Percentiles rank a stretch among this genome's conserved stretches.
Evolutionary conservation across 2,888 invertebrate genomes (phyloP).

Genomic region (Gandaritis pyraliata): DNA sequence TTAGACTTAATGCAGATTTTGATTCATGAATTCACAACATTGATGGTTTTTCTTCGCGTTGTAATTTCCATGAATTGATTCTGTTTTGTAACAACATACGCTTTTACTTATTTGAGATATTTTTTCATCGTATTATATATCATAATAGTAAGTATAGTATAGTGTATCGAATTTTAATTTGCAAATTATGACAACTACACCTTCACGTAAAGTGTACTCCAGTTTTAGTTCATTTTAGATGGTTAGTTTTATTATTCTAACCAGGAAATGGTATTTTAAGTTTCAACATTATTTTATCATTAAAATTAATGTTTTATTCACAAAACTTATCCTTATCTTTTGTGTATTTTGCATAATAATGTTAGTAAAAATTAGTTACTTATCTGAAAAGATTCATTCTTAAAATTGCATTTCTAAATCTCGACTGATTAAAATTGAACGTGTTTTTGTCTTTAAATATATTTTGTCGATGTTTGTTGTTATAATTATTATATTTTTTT

Average conservation of each 20-base stretch:
- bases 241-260: conserved; percentile 64
- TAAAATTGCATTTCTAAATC: conserved; percentile 83
- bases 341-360: conserved; percentile 78
- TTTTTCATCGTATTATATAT: conserved; percentile 82
- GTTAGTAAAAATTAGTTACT: conserved; percentile 71
- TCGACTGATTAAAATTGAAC: conserved; percentile 82
- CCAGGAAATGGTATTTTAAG: conserved; percentile 67
- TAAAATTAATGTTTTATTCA: conserved; percentile 49
- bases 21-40: conserved; percentile 54
- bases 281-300: conserved; percentile 55
- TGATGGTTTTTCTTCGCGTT: conserved; percentile 39
- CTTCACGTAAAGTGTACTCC: conserved; percentile 57
- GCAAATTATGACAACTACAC: conserved; percentile 80
- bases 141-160: conserved; percentile 75
- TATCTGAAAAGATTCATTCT: conserved; percentile 73
- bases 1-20: conserved; percentile 59
- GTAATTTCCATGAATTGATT: conserved; percentile 59
- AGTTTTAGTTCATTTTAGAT: conserved; percentile 54
- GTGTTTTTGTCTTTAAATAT: conserved; percentile 84
- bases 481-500: conserved; percentile 86
- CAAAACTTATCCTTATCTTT: conserved; percentile 47
- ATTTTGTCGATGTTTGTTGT: conserved; percentile 85
- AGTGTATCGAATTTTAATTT: conserved; percentile 73
- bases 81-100: conserved; percentile 75
- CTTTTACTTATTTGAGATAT: conserved; percentile 80